Conservation (phyloP, 2,113 vertebrate genomes). For the Peucedramus taeniatus region DNA sequence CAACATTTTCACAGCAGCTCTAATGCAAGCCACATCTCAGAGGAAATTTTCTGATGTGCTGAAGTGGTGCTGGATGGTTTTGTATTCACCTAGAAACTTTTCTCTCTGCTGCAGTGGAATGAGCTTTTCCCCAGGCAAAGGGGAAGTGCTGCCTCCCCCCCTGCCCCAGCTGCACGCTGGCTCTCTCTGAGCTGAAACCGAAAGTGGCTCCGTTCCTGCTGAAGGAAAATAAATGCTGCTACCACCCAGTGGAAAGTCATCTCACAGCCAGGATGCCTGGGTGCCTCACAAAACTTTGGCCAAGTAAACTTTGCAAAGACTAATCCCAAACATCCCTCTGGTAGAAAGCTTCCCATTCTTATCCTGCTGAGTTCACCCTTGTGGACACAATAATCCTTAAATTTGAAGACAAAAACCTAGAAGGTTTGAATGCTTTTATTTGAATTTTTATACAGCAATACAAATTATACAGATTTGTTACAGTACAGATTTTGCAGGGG, state of each 20-base stretch:
- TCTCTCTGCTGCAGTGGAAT: accelerated
- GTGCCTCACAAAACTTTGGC: not conserved
- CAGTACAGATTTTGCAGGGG: constrained; percentile 32
- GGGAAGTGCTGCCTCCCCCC: not conserved
- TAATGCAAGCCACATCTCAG: accelerated
- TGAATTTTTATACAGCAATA: constrained; percentile 45
- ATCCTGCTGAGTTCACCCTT: not conserved
- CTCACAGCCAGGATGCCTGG: not conserved
- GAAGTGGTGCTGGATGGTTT: accelerated
- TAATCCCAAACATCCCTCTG: accelerated
- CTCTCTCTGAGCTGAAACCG: not conserved
- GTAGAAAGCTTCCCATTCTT: not conserved
- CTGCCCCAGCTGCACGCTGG: not conserved
- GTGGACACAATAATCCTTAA: not conserved
- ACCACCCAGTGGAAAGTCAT: constrained; percentile 21
- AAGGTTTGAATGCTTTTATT: constrained; percentile 29
- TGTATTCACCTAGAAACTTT: not conserved
- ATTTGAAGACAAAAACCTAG: not conserved
- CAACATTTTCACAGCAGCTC: not conserved
- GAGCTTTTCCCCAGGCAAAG: not conserved
- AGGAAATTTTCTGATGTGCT: not conserved
- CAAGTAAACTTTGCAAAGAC: not conserved
- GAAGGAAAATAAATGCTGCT: not conserved
- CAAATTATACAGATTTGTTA: constrained; percentile 31
- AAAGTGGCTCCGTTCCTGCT: not conserved